Conservation (phyloP, 2,113 vertebrate genomes). For the Spermophilus dauricus region DNA sequence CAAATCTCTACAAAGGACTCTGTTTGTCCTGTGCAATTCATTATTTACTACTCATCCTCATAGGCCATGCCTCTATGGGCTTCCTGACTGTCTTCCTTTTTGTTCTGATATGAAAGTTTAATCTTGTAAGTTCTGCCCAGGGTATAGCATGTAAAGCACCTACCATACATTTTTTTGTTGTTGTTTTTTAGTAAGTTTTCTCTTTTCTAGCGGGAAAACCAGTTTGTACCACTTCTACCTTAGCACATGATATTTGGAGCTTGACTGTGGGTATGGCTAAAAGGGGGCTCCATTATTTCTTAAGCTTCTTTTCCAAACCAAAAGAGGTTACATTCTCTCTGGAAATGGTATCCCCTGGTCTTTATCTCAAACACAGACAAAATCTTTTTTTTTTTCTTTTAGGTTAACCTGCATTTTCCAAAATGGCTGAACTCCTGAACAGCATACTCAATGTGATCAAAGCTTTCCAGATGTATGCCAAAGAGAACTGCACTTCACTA, state of each 20-base stretch:
- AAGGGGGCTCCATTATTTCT: not conserved
- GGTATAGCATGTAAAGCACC: not conserved
- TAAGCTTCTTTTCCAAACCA: not conserved
- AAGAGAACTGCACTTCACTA: slow-evolving; percentile 33
- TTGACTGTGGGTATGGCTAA: not conserved
- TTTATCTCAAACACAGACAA: not conserved
- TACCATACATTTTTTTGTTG: not conserved
- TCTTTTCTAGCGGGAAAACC: not conserved
- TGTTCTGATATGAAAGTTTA: slow-evolving; percentile 22
- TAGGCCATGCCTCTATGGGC: not conserved
- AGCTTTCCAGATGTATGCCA: slow-evolving; percentile 73
- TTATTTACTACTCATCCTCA: not conserved
- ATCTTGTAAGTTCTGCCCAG: not conserved
- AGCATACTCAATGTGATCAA: slow-evolving; percentile 78
- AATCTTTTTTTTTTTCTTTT: slow-evolving; percentile 7
- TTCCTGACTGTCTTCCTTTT: not conserved
- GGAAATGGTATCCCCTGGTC: not conserved
- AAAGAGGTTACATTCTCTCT: not conserved
- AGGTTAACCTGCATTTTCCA: slow-evolving; percentile 47
- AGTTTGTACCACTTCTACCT: not conserved
- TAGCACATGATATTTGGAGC: not conserved
- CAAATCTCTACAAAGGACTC: not conserved
- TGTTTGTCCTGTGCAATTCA: not conserved
- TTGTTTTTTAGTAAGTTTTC: not conserved
- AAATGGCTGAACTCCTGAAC: slow-evolving; percentile 76